Evolutionary conservation across 2,888 invertebrate genomes (phyloP).

Genomic region (Andrena hattorfiana): DNA sequence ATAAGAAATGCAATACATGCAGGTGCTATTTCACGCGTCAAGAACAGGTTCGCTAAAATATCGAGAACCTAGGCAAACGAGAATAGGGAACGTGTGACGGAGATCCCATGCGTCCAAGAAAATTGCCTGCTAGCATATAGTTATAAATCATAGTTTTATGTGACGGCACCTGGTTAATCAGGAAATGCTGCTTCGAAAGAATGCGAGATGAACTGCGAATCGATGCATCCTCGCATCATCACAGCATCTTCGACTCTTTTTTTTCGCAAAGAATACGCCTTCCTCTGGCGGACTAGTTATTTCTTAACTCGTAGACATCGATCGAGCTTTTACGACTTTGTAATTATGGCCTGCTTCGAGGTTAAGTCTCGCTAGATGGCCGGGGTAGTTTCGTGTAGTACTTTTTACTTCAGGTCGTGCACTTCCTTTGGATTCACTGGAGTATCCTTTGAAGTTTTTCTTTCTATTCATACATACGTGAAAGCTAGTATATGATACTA

Average conservation of each 20-base stretch:
- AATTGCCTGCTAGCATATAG: slow-evolving; percentile 68
- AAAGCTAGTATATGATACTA: too few relatives aligned
- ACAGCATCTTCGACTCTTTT: slow-evolving; percentile 19
- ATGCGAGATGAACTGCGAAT: slow-evolving; percentile 74
- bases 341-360: slow-evolving; percentile 71
- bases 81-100: neutral
- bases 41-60: neutral
- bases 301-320: slow-evolving; percentile 46
- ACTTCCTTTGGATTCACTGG: neutral
- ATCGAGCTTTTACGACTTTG: slow-evolving; percentile 77
- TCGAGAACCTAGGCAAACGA: neutral
- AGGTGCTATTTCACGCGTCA: neutral
- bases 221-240: slow-evolving; percentile 57
- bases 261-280: slow-evolving; percentile 3
- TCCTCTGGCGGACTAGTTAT: slow-evolving; percentile 18
- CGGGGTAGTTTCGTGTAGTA: neutral
- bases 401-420: neutral
- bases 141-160: slow-evolving; percentile 82
- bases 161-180: slow-evolving; percentile 77
- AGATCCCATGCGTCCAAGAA: slow-evolving; percentile 63
- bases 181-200: slow-evolving; percentile 67
- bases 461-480: too few relatives aligned
- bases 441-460: neutral
- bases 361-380: slow-evolving; percentile 11
- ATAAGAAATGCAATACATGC: neutral